A percentile compares a stretch with the other conserved stretches of the same genome.
These are phyloP conservation scores for Meteorus colon DNA, from an alignment of 2,888 invertebrate species.

Conservation along the genomic window DNA sequence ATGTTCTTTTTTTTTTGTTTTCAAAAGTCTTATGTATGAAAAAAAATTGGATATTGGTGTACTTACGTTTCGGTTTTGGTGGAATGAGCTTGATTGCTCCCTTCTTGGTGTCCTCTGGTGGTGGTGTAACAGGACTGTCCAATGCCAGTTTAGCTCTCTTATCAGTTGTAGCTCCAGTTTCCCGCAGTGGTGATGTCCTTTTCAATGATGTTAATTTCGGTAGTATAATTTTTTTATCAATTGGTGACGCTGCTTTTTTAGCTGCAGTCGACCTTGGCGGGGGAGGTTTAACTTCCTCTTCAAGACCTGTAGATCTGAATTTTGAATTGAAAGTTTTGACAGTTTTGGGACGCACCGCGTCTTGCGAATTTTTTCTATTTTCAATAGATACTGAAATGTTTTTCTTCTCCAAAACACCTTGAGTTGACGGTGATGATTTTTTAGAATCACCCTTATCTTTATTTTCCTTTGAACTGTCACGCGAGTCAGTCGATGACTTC, in stretches of 20 bases:
- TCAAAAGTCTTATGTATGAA: not conserved
- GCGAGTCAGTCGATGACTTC: slow-evolving; percentile 67
- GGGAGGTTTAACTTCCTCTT: slow-evolving; percentile 91
- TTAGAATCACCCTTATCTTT: slow-evolving; percentile 69
- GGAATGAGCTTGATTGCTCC: slow-evolving; percentile 91
- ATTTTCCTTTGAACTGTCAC: slow-evolving; percentile 68
- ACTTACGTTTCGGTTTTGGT: slow-evolving; percentile 94
- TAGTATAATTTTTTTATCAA: slow-evolving; percentile 68
- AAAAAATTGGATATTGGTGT: slow-evolving; percentile 52
- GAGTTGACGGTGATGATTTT: slow-evolving; percentile 61
- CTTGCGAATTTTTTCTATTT: slow-evolving; percentile 79
- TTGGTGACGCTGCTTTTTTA: slow-evolving; percentile 75
- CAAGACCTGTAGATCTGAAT: slow-evolving; percentile 92
- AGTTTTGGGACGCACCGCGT: slow-evolving; percentile 86
- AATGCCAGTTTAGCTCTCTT: slow-evolving; percentile 82
- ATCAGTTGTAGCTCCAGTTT: slow-evolving; percentile 77
- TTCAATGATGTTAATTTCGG: slow-evolving; percentile 74
- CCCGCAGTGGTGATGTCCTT: slow-evolving; percentile 71
- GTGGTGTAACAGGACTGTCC: slow-evolving; percentile 62
- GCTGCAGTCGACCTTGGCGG: slow-evolving; percentile 81
- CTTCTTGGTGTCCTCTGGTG: slow-evolving; percentile 78
- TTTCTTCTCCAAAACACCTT: slow-evolving; percentile 75
- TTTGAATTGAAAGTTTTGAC: slow-evolving; percentile 94
- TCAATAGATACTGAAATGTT: slow-evolving; percentile 89
- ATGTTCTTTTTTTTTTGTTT: slow-evolving; percentile 3